Percentiles rank a stretch among this genome's conserved stretches.
These are phyloP conservation scores for Dermatemys mawii DNA, from an alignment of 2,113 vertebrate species.

Conservation along the genomic window DNA sequence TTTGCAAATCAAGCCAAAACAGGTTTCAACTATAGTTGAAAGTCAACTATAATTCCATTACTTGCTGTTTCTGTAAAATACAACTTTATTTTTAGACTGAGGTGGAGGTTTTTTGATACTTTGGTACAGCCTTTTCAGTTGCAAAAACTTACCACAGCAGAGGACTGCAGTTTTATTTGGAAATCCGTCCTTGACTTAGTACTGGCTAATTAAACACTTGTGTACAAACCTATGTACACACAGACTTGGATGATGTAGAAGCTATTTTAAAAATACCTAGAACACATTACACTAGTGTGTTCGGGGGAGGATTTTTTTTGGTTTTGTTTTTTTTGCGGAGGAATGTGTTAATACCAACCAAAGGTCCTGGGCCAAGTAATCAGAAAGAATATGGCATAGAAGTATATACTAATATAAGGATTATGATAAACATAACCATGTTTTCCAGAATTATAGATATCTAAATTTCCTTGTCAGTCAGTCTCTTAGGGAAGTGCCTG, in stretches of 20 bases:
- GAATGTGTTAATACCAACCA: neutral
- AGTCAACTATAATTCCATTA: constrained; percentile 73
- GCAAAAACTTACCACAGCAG: constrained; percentile 64
- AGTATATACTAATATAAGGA: neutral
- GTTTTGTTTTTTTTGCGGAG: neutral
- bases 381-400: neutral
- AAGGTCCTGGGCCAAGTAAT: neutral
- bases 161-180: constrained; percentile 64
- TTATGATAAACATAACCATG: neutral
- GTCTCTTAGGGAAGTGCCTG: neutral
- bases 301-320: too few species aligned
- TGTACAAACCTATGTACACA: constrained; percentile 36
- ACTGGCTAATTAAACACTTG: constrained; percentile 18
- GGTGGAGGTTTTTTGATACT: constrained; percentile 63
- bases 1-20: constrained; percentile 66
- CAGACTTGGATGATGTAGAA: constrained; percentile 19
- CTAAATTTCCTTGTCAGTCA: neutral
- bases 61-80: constrained; percentile 70
- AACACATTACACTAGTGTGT: neutral
- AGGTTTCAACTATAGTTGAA: constrained; percentile 62
- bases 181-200: constrained; percentile 61
- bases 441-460: neutral
- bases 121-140: constrained; percentile 69
- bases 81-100: constrained; percentile 53
- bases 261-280: constrained; percentile 11